Percentiles rank a stretch among this genome's conserved stretches.
phyloP scores from a whole-genome alignment of 1,140 invertebrate species.

The Dolichoris vasculosae region DNA sequence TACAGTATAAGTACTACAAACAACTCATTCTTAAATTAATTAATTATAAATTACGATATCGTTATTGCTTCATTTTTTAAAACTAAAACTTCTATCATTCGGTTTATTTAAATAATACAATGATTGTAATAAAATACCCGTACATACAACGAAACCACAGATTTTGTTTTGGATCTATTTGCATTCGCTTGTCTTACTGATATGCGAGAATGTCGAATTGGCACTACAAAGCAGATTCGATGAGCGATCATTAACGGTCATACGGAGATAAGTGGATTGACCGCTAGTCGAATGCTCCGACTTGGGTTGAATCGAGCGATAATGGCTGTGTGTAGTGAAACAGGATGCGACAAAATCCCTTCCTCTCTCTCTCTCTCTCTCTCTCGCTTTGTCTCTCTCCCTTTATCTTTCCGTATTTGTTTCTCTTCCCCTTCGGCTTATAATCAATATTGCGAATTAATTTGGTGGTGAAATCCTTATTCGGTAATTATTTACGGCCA shows the following conservation, averaged over 20 bases:
- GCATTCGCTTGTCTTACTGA: background rate
- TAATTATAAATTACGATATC: too few species aligned
- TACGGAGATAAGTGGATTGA: slow-evolving; percentile 34
- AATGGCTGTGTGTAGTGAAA: background rate
- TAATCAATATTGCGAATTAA: slow-evolving; percentile 46
- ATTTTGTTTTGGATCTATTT: background rate
- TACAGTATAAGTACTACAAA: too few species aligned
- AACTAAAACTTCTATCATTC: too few species aligned
- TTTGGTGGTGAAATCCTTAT: slow-evolving; percentile 48
- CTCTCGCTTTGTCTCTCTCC: background rate
- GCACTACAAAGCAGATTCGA: background rate
- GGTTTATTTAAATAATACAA: too few species aligned
- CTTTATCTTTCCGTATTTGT: background rate
- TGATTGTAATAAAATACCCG: too few species aligned
- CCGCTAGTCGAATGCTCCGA: slow-evolving; percentile 6
- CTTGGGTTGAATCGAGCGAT: background rate
- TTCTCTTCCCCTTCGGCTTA: background rate
- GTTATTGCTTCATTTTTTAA: too few species aligned
- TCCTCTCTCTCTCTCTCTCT: background rate
- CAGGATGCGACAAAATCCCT: slow-evolving; percentile 7
- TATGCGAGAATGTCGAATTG: background rate
- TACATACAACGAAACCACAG: background rate
- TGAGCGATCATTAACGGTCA: background rate
- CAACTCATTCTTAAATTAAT: too few species aligned
- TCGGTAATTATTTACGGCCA: slow-evolving; percentile 46